Evolutionary conservation across 2,797 vertebrate species (phyloP), one percentile per base, ranked within the genome.

Genomic region (Etheostoma perlongum): DNA sequence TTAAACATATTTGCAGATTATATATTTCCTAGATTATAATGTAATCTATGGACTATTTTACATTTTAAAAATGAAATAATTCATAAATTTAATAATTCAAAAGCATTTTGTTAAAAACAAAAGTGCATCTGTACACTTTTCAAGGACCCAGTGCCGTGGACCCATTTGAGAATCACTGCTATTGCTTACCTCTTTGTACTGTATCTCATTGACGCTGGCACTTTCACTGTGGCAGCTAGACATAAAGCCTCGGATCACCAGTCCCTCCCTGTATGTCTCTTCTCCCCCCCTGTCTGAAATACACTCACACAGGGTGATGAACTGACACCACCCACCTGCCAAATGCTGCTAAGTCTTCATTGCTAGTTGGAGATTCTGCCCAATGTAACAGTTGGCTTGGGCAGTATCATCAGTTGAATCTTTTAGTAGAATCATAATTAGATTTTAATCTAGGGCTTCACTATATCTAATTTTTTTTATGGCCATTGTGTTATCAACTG

Each of bases 311-410:
- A n/a, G 52, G 11, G 44, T 51, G 44, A 67, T 66, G 16, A 77
- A 76, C 52, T 63, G 77, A 85, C 73, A 86, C 84, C 88, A 53
- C 87, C 88, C 87, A 90, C 90, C 40, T 66, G 40, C 78, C 81
- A 88, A 84, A 85, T 90, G 84, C 75, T 82, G 36, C 63, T 60
- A 69, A 59, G 59, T 62, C 27, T 46, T 64, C 63, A 7, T 30
- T 67, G 57, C 51, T 52, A 18, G 52, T 23, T 67, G 33, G 47
- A 62, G 52, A 61, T 49, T 83, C 40, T 55, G 44, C 59, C 19
- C 49, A 23, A 12, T 52, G 42, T 14, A 30, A 67, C 23, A 72
- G 9, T 54, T 61, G n/a, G 7, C 11, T 55, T 64, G 5, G 21
- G 15, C 36, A 44, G 49, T 51, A 55, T 74, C 9, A 33, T 51